A percentile compares a stretch with the other conserved stretches of the same genome.
These are phyloP conservation scores for Acanthopleura granulata DNA, from an alignment of 2,888 invertebrate species.

Conservation along the genomic window DNA sequence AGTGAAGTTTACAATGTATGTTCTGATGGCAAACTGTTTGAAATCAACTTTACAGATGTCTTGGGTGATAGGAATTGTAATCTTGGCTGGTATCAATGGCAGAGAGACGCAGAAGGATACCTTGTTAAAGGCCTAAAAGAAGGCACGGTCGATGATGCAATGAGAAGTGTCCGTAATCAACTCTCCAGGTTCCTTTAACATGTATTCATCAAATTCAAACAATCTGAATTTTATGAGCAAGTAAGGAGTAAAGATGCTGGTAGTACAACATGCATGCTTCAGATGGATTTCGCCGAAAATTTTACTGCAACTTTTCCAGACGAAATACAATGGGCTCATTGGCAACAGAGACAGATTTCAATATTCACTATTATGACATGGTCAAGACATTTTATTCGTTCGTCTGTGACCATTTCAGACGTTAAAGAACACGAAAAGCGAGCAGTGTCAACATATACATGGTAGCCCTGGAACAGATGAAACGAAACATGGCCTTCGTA, in stretches of 20 bases:
- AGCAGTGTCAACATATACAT: too few species aligned
- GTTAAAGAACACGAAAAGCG: too few species aligned
- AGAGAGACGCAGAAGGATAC: not conserved
- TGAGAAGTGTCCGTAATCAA: not conserved
- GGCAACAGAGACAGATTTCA: too few species aligned
- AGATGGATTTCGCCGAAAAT: too few species aligned
- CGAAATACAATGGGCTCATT: too few species aligned
- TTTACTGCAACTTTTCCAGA: too few species aligned
- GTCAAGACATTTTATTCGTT: too few species aligned
- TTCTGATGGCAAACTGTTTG: constrained; percentile 6
- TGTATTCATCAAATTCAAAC: not conserved
- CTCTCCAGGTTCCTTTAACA: not conserved
- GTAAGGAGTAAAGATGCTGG: not conserved
- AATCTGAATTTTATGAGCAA: not conserved
- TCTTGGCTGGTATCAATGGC: not conserved
- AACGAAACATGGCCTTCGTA: too few species aligned
- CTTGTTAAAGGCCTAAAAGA: not conserved
- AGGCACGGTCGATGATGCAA: not conserved
- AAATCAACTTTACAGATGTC: not conserved
- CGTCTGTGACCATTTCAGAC: too few species aligned
- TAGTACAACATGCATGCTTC: too few species aligned
- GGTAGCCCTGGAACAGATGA: too few species aligned
- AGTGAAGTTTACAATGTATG: not conserved
- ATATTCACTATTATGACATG: too few species aligned
- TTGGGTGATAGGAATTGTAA: not conserved